Evolutionary conservation across 2,888 invertebrate genomes (phyloP), one percentile per base, ranked within the genome.

Genomic region (Platypus cylindrus): DNA sequence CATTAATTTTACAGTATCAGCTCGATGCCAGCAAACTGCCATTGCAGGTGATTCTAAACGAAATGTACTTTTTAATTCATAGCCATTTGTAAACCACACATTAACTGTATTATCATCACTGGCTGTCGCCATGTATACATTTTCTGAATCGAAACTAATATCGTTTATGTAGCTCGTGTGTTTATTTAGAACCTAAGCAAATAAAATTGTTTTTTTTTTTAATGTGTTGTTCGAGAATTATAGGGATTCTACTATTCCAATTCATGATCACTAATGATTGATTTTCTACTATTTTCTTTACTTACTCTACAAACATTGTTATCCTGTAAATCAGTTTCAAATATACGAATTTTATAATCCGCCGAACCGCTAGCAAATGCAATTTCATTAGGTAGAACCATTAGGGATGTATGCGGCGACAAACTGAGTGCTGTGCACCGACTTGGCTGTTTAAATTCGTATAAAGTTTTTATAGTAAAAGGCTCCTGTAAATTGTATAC

Each of bases 31-130:
- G 48, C 72, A 68, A 0, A 75, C 72, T 3, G 67, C 67, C 59
- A 75, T 67, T 25, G 63, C 77, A 26, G 81, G 74, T 9, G 79
- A 77, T 15, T 70, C 69, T 13, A 83, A 60, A 38, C 68, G 64
- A 50, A 81, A 75, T 22, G 70, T 70, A 3, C 68, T 64, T 15
- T 68, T 56, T 46, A 68, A 67, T 44, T 67, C 64, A 38, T 63
- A 65, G 17, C 68, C 64, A 5, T 64, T 62, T 3, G 65, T 54
- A 17, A 61, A 59, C 81, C 82, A 83, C 17, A 84, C 60, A 49
- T 72, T 70, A 49, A 79, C 80, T 0, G 78, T 75, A 44, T 75
- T 72, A 56, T 84, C 83, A 60, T 84, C 83, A 45, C 81, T 75
- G 2, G 74, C 75, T n/a, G 80, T 80, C 11, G 78, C 81, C 32